Conservation (phyloP, 2,888 invertebrate genomes). For the Aspidapion aeneum region DNA sequence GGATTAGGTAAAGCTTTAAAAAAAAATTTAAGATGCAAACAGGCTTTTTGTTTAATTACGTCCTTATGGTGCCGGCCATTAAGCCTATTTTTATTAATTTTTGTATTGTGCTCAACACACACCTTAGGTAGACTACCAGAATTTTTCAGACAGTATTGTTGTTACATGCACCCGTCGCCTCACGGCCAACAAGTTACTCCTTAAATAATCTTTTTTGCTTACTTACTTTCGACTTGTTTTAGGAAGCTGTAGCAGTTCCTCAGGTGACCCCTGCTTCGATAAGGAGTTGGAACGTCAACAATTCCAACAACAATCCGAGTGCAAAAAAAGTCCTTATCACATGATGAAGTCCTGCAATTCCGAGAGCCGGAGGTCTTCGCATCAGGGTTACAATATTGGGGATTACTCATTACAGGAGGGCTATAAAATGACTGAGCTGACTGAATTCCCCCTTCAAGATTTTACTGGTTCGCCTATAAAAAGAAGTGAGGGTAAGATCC, state of each 20-base stretch:
- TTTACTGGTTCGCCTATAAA: slow-evolving; percentile 57
- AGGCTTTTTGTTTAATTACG: too few species aligned
- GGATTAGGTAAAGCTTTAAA: too few species aligned
- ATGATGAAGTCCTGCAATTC: slow-evolving; percentile 59
- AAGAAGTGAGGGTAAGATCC: slow-evolving; percentile 48
- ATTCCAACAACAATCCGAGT: slow-evolving; percentile 27
- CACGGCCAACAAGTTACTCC: too few species aligned
- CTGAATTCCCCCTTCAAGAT: slow-evolving; percentile 62
- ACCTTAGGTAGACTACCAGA: too few species aligned
- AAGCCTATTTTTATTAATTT: too few species aligned
- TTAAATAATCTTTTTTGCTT: too few species aligned
- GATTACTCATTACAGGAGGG: neutral
- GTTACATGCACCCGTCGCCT: too few species aligned
- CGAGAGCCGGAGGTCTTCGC: slow-evolving; percentile 55
- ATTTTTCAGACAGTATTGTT: too few species aligned
- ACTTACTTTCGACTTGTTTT: too few species aligned
- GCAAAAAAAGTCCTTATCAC: slow-evolving; percentile 49
- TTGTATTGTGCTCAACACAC: too few species aligned
- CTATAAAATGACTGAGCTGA: slow-evolving; percentile 52
- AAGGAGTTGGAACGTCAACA: slow-evolving; percentile 44
- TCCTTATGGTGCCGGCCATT: too few species aligned
- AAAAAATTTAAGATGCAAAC: too few species aligned
- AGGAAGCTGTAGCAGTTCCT: slow-evolving; percentile 64
- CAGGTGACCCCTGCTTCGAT: slow-evolving; percentile 58
- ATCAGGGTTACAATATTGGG: neutral